Conservation (phyloP, 2,888 invertebrate species). For the Caenorhabditis drosophilae region DNA sequence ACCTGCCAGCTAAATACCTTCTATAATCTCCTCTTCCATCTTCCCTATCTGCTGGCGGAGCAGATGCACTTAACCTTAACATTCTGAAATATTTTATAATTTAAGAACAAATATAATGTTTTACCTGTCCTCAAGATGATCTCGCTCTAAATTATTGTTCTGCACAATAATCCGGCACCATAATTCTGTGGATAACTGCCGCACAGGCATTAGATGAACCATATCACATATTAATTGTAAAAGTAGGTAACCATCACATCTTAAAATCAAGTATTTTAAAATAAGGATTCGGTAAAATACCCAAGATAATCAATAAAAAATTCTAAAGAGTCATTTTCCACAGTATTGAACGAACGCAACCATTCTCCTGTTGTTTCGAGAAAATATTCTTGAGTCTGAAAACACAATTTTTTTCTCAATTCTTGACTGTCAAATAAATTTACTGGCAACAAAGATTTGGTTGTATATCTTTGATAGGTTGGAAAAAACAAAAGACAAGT, state of each 20-base stretch:
- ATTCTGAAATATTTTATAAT: too few species aligned
- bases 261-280: neutral
- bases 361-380: neutral
- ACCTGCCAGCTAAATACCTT: too few species aligned
- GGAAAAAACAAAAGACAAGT: constrained; percentile 10
- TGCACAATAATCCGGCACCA: constrained; percentile 3
- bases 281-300: too few species aligned
- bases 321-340: constrained; percentile 11
- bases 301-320: constrained; percentile 28
- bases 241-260: constrained; percentile 27
- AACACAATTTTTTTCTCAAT: neutral
- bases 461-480: constrained; percentile 20
- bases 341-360: neutral
- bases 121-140: too few species aligned
- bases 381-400: constrained; percentile 25
- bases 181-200: neutral
- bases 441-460: constrained; percentile 22
- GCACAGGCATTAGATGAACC: neutral
- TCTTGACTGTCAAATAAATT: neutral
- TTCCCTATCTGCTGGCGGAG: too few species aligned
- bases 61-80: too few species aligned
- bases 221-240: constrained; percentile 18
- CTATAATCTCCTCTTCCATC: too few species aligned
- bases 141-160: too few species aligned
- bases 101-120: too few species aligned